Conservation (phyloP, 2,797 vertebrate genomes). For the Chromobotia macracanthus region DNA sequence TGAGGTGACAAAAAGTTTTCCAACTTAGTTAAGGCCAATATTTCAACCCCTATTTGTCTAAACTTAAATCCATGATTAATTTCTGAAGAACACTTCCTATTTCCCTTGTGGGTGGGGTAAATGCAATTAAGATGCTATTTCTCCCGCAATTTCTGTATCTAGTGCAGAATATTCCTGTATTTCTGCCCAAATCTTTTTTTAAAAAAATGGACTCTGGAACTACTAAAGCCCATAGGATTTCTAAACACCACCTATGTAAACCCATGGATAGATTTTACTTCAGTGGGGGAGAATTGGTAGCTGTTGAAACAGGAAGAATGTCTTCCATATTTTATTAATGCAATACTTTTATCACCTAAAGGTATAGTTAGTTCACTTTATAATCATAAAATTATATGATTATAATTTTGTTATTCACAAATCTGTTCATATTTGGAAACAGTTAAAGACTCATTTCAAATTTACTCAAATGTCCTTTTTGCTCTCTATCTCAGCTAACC, state of each 20-base stretch:
- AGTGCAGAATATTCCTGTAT: neutral
- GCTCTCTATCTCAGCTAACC: neutral
- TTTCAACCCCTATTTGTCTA: neutral
- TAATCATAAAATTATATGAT: too few relatives aligned
- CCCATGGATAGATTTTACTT: neutral
- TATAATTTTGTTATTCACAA: neutral
- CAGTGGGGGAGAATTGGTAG: too few relatives aligned
- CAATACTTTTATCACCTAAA: neutral
- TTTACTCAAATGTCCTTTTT: neutral
- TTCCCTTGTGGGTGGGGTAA: neutral
- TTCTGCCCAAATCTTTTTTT: slow-evolving; percentile 6
- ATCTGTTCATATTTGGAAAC: neutral
- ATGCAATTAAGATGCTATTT: slow-evolving; percentile 2
- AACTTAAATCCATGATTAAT: slow-evolving; percentile 8
- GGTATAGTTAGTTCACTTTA: neutral
- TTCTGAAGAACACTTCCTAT: slow-evolving; percentile 24
- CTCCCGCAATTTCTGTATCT: neutral
- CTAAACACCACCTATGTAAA: neutral
- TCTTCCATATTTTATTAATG: neutral
- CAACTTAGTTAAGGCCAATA: slow-evolving; percentile 2
- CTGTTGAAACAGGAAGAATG: neutral
- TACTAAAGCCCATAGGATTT: slow-evolving; percentile 1
- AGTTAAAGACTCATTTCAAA: neutral
- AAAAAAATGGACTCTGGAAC: neutral
- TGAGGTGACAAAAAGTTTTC: neutral